A percentile compares a stretch with the other conserved stretches of the same genome.
Conservation (phyloP, 2,113 vertebrate genomes). For the Hemichromis elongatus region DNA sequence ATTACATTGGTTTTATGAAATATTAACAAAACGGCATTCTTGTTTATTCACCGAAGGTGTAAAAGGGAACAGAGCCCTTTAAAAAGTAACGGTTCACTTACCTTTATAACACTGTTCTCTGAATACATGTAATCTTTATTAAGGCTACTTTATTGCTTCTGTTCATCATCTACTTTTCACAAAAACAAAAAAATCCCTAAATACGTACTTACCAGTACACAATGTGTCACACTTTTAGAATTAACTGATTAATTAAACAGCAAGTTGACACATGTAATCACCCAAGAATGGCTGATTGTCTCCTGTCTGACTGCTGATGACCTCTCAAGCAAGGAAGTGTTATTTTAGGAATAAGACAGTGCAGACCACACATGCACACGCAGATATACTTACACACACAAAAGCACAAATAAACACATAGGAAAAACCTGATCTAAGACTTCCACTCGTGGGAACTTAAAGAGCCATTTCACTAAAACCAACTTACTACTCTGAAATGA, state of each 20-base stretch:
- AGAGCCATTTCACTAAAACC: not conserved
- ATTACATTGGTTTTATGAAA: not conserved
- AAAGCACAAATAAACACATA: not conserved
- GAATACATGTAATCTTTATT: not conserved
- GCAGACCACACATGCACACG: not conserved
- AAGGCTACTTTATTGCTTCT: not conserved
- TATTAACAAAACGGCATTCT: not conserved
- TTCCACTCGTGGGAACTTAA: not conserved
- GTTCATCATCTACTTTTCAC: not conserved
- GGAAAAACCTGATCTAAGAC: not conserved
- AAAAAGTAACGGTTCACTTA: not conserved
- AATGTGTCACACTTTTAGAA: not conserved
- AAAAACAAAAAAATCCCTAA: not conserved
- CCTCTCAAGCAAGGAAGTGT: not conserved
- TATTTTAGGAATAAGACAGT: not conserved
- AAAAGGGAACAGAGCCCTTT: not conserved
- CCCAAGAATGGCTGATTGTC: not conserved
- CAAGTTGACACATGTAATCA: not conserved
- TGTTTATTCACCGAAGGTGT: not conserved
- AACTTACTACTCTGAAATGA: not conserved
- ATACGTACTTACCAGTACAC: not conserved
- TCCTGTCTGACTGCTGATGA: not conserved
- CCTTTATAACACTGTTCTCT: not conserved
- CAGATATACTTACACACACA: not conserved
- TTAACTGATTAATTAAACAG: not conserved